Evolutionary conservation across 2,888 invertebrate species (phyloP).

Genomic region (Masnerella sp.): DNA sequence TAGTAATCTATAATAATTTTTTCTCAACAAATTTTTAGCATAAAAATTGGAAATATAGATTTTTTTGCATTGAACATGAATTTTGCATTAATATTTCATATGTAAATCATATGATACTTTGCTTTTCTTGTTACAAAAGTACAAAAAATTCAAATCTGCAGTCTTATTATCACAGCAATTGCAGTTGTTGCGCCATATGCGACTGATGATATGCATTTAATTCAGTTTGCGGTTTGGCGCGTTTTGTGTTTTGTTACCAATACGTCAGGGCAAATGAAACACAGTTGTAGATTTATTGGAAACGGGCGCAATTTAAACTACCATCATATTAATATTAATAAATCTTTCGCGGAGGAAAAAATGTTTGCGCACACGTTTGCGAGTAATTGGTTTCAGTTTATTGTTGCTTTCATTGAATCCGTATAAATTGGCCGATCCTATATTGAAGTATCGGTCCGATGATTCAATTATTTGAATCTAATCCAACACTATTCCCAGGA

Average conservation of each 20-base stretch:
- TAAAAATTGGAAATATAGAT: no score
- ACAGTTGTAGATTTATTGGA: background rate
- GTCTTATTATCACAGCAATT: no score
- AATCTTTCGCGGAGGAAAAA: background rate
- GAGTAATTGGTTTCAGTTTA: slow-evolving; percentile 2
- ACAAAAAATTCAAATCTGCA: no score
- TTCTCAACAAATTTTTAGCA: no score
- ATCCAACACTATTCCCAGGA: slow-evolving; percentile 23
- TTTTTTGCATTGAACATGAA: no score
- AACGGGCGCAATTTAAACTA: background rate
- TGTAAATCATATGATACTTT: no score
- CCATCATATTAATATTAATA: slow-evolving; percentile 4
- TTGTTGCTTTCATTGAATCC: background rate
- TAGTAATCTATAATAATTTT: no score
- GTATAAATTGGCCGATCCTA: slow-evolving; percentile 17
- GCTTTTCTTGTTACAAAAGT: no score
- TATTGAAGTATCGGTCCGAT: slow-evolving; percentile 19
- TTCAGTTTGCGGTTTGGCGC: slow-evolving; percentile 1
- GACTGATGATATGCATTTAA: slow-evolving; percentile 1
- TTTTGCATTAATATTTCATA: no score
- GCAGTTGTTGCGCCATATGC: background rate
- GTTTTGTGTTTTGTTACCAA: slow-evolving; percentile 1
- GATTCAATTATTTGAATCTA: slow-evolving; percentile 40
- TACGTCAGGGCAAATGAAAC: background rate
- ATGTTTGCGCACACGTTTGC: background rate